These are phyloP conservation scores for Aselliscus stoliczkanus DNA, from an alignment of 2,797 vertebrate species.

Conservation along the genomic window DNA sequence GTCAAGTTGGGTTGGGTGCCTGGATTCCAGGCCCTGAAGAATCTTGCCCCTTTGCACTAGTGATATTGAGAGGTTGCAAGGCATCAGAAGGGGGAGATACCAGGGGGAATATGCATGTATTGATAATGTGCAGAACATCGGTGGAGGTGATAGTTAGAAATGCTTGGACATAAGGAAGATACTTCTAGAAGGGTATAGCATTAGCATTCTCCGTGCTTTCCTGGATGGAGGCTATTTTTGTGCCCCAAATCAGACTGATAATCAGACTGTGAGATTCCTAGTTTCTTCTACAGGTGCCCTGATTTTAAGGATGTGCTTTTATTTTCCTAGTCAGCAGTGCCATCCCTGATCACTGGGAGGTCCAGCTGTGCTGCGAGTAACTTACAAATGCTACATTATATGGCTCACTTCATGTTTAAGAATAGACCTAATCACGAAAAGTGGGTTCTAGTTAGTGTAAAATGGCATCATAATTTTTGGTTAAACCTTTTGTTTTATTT, in stretches of 20 bases:
- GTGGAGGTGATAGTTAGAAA: background rate
- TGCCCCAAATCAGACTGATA: background rate
- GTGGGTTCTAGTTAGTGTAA: background rate
- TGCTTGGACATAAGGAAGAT: background rate
- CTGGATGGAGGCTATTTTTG: background rate
- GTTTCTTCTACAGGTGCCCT: background rate
- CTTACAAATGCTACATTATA: background rate
- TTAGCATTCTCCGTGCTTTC: background rate
- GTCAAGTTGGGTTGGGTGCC: background rate
- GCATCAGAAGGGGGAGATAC: background rate
- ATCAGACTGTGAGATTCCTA: background rate
- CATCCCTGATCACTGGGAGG: conserved; percentile 20
- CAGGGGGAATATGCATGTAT: background rate
- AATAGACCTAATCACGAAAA: background rate
- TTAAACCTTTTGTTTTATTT: background rate
- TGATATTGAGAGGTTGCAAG: background rate
- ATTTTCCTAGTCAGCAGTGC: conserved; percentile 14
- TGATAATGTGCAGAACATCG: background rate
- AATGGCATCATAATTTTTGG: background rate
- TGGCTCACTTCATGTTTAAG: background rate
- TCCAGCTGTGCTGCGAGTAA: conserved; percentile 24
- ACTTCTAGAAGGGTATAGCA: background rate
- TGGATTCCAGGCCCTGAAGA: background rate
- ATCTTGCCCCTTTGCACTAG: background rate
- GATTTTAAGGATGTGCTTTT: background rate